phyloP scores from a whole-genome alignment of 2,113 vertebrate species.

The Progne subis region DNA sequence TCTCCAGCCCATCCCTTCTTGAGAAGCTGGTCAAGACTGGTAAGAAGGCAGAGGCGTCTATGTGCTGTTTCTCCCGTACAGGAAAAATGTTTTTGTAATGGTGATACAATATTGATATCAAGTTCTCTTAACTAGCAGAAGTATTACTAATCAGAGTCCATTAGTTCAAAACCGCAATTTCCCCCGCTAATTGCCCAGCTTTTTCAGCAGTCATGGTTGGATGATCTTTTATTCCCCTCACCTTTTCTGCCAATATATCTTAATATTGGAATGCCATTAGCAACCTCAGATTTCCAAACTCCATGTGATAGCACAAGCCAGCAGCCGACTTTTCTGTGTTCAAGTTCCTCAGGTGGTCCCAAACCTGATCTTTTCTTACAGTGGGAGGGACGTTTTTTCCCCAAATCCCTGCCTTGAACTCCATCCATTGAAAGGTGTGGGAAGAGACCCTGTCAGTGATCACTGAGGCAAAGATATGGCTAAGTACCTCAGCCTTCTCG shows the following conservation, averaged over 20 bases:
- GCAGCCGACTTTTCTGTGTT: not conserved
- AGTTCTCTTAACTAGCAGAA: not conserved
- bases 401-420: not conserved
- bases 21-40: not conserved
- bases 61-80: not conserved
- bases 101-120: no score
- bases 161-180: not conserved
- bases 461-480: not conserved
- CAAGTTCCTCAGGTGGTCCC: not conserved
- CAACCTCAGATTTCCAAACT: not conserved
- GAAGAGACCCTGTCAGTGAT: no score
- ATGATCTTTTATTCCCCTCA: not conserved
- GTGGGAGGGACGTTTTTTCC: fast-evolving
- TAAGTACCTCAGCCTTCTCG: not conserved
- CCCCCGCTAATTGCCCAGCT: not conserved
- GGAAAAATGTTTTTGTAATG: not conserved
- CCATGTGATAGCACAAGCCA: not conserved
- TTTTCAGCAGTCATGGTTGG: not conserved
- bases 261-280: not conserved
- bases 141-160: not conserved
- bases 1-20: not conserved
- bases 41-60: not conserved
- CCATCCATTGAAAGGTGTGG: not conserved
- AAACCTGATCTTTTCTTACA: not conserved
- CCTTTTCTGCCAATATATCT: not conserved